Evolutionary conservation across 2,113 vertebrate species (phyloP).

Genomic region (Oncorhynchus kisutch): DNA sequence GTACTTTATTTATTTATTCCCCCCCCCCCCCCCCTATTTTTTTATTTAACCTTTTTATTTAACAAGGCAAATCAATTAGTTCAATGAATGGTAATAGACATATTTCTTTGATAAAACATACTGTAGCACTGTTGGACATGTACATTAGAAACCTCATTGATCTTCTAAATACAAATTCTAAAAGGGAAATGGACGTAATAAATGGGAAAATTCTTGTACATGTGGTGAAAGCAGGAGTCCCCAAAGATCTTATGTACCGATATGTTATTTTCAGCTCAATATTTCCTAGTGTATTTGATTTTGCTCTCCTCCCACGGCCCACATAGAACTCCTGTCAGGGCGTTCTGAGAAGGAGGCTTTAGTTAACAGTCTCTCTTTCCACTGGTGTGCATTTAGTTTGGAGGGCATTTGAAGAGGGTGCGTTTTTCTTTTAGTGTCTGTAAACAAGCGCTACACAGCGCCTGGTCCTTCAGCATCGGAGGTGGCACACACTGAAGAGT

Average conservation of each 20-base stretch:
- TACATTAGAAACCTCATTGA: neutral
- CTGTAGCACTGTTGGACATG: neutral
- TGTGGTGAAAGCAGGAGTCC: neutral
- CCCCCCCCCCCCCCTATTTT: no score
- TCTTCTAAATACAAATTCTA: neutral
- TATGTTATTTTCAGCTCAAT: neutral
- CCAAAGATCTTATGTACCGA: neutral
- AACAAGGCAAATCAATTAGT: constrained; percentile 6
- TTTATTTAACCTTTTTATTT: no score
- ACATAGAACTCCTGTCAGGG: constrained; percentile 66
- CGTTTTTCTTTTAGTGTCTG: constrained; percentile 66
- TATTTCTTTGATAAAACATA: neutral
- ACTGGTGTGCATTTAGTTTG: constrained; percentile 72
- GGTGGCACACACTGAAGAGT: constrained; percentile 67
- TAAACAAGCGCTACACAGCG: constrained; percentile 74
- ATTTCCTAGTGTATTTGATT: neutral
- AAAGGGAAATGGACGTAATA: neutral
- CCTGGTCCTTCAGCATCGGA: constrained; percentile 66
- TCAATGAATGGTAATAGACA: constrained; percentile 32
- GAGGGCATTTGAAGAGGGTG: constrained; percentile 76
- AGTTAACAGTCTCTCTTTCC: constrained; percentile 73
- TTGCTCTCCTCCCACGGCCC: constrained; percentile 22
- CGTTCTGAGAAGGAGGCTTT: constrained; percentile 46
- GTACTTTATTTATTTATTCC: constrained; percentile 14
- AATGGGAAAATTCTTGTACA: neutral